Evolutionary conservation across 1,140 invertebrate genomes (phyloP), one percentile per base, ranked within the genome.

Genomic region (Psilanteris sp.): DNA sequence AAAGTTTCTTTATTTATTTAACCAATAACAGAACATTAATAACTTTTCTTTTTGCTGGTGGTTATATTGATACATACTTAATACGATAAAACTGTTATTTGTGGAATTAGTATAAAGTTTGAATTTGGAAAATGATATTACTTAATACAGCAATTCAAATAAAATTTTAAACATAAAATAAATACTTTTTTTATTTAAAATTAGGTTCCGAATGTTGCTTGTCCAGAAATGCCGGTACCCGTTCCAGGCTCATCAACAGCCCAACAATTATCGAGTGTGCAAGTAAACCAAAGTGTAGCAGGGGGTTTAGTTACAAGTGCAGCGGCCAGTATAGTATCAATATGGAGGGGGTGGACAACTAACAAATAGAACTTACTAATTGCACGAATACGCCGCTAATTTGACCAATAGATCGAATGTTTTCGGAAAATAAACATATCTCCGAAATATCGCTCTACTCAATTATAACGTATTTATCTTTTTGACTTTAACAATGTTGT

Each of bases 251-350:
- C 79, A 13, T 89, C 90, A 67, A 76, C 86, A 29, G 85, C 84
- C 66, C 87, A 90, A 26, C 91, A 91, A 76, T 89, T 90, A 48
- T 90, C 91, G 37, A 90, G 86, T 72, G 89, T 92, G 71, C 86
- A 89, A 71, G 86, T 88, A 31, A 87, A 89, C 80, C 87, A 89
- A 79, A 90, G 89, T 68, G 87, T 90, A 34, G 91, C 91, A 18
- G 90, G 92, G 13, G 92, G 92, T 37, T 88, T 93, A 15, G 90
- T 93, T 39, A 93, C 91, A 36, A 93, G 92, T 79, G 92, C 92
- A 26, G 91, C 92, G 34, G 92, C 92, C 37, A 92, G 91, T 64
- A 89, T 94, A 66, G 92, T 90, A 18, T 93, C 92, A 18, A 89
- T 93, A 57, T 93, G 92, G 92, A 88, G 91, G 73, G 92, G 91